Evolutionary conservation across 2,797 vertebrate genomes (phyloP), one percentile per base, ranked within the genome.

Genomic region (Hapalemur alaotrensis): DNA sequence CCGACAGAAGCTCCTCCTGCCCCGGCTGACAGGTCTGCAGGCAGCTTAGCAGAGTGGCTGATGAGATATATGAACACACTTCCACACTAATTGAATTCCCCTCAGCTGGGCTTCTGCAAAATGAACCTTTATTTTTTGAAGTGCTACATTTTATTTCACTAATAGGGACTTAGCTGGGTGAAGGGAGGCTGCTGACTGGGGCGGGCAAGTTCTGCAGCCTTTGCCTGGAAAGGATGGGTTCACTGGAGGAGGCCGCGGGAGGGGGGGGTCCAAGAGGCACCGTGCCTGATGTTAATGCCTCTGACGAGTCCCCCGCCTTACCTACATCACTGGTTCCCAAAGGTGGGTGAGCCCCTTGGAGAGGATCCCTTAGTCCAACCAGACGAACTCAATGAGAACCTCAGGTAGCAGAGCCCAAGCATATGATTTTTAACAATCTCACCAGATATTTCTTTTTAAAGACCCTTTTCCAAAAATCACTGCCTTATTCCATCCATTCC

Each of bases 41-140:
- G 96, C 95, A 69, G 82, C 80, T 98, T 91, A 67, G 80, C 81
- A 89, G 95, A 95, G 94, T 43, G 83, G 86, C 85, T 92, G 94
- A 93, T 93, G 94, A 98, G 97, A 93, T 97, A 67, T 2, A 1
- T 43, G 94, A 92, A 98, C 81, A 48, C 28, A n/a, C 20, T 97
- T 97, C 92, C 95, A 96, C 75, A 22, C 48, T 48, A 69, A 89
- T 46, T 52, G 20, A 97, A 96, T 94, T 96, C 38, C 95, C 81
- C 48, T 89, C 65, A 15, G 73, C 59, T 91, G 87, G 82, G 65
- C 50, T 97, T 95, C 96, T 80, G 96, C 89, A 97, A 95, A 97
- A 97, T 90, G 94, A 97, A 95, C 95, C 97, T 96, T 95, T 89
- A 94, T 97, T 91, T 97, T 98, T 97, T 91, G 46, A 96, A 97